phyloP scores from a whole-genome alignment of 2,113 vertebrate genomes.

The Promerops cafer region DNA sequence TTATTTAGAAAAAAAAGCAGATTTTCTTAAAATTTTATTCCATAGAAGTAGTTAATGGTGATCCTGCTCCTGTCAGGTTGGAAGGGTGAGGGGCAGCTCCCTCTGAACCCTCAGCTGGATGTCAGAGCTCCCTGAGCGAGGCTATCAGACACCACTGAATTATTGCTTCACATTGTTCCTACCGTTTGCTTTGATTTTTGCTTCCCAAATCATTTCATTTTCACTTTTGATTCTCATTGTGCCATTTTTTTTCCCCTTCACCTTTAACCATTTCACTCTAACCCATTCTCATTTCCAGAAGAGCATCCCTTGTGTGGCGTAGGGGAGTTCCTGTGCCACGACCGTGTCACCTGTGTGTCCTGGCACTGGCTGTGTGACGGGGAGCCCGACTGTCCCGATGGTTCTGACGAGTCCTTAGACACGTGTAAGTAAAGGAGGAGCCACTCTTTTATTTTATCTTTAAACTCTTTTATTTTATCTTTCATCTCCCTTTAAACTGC shows the following conservation, averaged over 20 bases:
- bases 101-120: background rate
- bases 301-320: constrained; percentile 82
- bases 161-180: background rate
- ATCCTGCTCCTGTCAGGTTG: background rate
- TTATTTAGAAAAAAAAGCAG: background rate
- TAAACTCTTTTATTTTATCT: background rate
- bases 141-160: background rate
- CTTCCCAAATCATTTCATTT: background rate
- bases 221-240: background rate
- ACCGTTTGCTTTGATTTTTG: background rate
- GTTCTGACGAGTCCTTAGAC: constrained; percentile 84
- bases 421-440: constrained; percentile 81
- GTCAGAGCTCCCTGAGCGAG: background rate
- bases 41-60: background rate
- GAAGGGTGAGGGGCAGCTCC: background rate
- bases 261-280: constrained; percentile 39
- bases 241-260: background rate
- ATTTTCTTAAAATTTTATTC: background rate
- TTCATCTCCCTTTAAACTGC: background rate
- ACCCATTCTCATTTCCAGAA: constrained; percentile 77
- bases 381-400: constrained; percentile 89
- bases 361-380: constrained; percentile 93
- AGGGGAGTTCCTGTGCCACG: constrained; percentile 89
- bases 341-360: constrained; percentile 82
- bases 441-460: background rate